These are phyloP conservation scores for Sebastes hubbsi DNA, from an alignment of 2,797 vertebrate genomes.

Conservation along the genomic window DNA sequence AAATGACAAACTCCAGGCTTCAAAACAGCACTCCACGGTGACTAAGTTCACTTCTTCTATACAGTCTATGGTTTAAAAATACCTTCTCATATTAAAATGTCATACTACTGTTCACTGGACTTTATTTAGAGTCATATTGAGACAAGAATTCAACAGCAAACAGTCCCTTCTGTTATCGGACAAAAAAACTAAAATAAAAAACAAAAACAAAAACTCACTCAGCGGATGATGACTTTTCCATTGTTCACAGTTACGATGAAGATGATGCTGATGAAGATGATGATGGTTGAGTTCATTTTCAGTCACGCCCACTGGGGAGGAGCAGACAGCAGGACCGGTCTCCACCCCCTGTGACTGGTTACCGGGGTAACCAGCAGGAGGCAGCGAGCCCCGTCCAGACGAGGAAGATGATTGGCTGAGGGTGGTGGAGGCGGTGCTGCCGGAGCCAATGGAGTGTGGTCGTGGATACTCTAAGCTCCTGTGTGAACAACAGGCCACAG, in stretches of 20 bases:
- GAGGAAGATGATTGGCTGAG: constrained; percentile 84
- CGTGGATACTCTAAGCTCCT: constrained; percentile 73
- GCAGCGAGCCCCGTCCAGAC: constrained; percentile 83
- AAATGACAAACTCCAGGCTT: no score
- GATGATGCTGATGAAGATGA: constrained; percentile 60
- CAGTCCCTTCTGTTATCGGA: not conserved
- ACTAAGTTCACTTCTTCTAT: no score
- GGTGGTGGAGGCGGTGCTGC: constrained; percentile 78
- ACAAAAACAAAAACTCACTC: constrained; percentile 44
- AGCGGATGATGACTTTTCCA: constrained; percentile 56
- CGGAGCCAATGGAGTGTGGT: constrained; percentile 82
- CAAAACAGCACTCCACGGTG: no score
- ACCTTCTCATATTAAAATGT: not conserved
- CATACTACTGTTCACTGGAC: not conserved
- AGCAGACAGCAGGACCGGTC: constrained; percentile 29
- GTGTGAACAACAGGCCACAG: constrained; percentile 79
- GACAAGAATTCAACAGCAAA: not conserved
- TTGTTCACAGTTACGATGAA: constrained; percentile 60
- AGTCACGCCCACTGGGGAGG: constrained; percentile 49
- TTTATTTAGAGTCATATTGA: not conserved
- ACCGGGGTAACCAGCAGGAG: constrained; percentile 69
- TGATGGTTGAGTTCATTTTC: constrained; percentile 72
- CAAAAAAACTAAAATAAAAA: not conserved
- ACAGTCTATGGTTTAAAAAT: not conserved
- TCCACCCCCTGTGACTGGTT: constrained; percentile 59